Conservation (phyloP, 2,888 invertebrate genomes). For the Brachypterus glaber region DNA sequence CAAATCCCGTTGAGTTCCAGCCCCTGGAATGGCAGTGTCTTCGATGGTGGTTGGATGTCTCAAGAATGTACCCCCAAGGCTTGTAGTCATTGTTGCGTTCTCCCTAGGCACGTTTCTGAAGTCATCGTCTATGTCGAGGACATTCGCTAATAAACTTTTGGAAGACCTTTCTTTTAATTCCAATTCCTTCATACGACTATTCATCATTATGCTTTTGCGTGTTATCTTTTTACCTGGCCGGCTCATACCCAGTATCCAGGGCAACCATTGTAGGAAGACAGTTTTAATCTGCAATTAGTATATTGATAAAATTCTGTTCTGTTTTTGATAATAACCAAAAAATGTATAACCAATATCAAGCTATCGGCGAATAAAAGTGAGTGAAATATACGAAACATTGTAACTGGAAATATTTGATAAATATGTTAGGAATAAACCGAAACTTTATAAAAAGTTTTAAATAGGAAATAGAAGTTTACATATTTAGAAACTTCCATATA, state of each 20-base stretch:
- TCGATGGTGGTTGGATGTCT: conserved; percentile 70
- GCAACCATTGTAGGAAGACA: conserved; percentile 94
- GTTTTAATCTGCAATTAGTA: conserved; percentile 76
- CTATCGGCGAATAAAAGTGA: no score
- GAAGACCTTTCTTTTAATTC: conserved; percentile 73
- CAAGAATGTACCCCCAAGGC: conserved; percentile 47
- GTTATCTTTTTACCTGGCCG: conserved; percentile 93
- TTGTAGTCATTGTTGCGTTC: conserved; percentile 36
- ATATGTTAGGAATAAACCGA: no score
- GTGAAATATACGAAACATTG: no score
- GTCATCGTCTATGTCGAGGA: conserved; percentile 95
- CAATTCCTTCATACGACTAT: conserved; percentile 83
- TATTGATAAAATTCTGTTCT: no score
- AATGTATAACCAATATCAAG: no score
- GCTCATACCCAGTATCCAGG: conserved; percentile 92
- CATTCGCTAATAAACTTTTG: conserved; percentile 91
- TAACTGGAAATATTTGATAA: no score
- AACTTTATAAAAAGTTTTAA: no score
- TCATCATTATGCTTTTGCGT: conserved; percentile 80
- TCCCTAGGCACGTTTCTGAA: conserved; percentile 68
- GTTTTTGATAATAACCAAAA: no score
- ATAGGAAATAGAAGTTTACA: no score
- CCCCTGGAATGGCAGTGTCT: conserved; percentile 41
- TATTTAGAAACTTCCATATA: no score
- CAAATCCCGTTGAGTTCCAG: conserved; percentile 72